Conservation (phyloP, 92 coral and sea anemone species). For the Virgularia gustaviana region DNA sequence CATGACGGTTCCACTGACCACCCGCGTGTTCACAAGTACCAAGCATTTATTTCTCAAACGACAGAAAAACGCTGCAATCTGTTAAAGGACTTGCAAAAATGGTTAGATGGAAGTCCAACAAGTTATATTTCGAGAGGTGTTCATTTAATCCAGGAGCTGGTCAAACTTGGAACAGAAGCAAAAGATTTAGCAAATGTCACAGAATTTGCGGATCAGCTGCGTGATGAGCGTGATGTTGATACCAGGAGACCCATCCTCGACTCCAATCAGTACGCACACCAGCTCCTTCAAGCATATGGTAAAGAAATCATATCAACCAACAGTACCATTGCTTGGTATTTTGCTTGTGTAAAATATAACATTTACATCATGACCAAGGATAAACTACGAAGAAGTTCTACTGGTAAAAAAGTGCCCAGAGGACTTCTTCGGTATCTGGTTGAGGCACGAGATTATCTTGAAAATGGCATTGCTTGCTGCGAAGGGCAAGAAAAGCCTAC, state of each 20-base stretch:
- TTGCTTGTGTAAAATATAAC: slow-evolving; percentile 54
- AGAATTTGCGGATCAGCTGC: slow-evolving; percentile 25
- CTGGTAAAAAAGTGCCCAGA: neutral
- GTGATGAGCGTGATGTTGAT: slow-evolving; percentile 14
- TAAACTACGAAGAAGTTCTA: neutral
- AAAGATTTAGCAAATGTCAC: slow-evolving; percentile 50
- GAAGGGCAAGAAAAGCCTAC: slow-evolving; percentile 37
- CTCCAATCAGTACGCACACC: slow-evolving; percentile 59
- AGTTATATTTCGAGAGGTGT: slow-evolving; percentile 46
- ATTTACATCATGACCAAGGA: slow-evolving; percentile 27
- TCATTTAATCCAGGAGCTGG: slow-evolving; percentile 39
- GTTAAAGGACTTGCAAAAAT: slow-evolving; percentile 36
- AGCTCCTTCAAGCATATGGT: slow-evolving; percentile 69
- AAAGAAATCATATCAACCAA: slow-evolving; percentile 39
- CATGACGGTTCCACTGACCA: slow-evolving; percentile 38
- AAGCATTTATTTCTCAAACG: neutral
- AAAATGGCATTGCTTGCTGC: slow-evolving; percentile 53
- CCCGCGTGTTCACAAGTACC: slow-evolving; percentile 41
- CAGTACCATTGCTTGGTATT: slow-evolving; percentile 54
- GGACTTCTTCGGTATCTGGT: slow-evolving; percentile 10
- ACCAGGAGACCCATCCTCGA: neutral
- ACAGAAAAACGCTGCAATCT: slow-evolving; percentile 39
- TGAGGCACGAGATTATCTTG: slow-evolving; percentile 53
- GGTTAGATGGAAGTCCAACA: slow-evolving; percentile 31
- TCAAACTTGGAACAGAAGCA: slow-evolving; percentile 48